phyloP scores from a whole-genome alignment of 2,797 vertebrate species.

The Margarornis squamiger region DNA sequence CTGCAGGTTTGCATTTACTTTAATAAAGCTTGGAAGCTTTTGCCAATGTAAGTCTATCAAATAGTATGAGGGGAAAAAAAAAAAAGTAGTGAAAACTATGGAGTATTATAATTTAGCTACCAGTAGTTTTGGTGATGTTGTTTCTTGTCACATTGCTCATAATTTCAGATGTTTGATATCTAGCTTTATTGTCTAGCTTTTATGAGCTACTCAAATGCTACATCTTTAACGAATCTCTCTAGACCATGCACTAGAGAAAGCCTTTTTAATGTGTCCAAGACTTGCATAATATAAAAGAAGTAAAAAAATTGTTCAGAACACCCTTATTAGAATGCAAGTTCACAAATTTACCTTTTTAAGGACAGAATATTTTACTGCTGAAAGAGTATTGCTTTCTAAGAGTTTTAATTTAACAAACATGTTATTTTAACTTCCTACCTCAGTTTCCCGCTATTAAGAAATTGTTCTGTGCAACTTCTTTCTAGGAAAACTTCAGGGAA shows the following conservation, averaged over 20 bases:
- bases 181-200: not conserved
- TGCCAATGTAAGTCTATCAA: not conserved
- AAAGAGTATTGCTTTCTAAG: not conserved
- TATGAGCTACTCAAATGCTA: slow-evolving; percentile 21
- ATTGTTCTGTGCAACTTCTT: not conserved
- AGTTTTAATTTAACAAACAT: not conserved
- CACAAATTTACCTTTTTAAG: not conserved
- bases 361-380: not conserved
- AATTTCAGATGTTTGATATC: not conserved
- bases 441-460: not conserved
- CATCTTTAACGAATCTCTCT: slow-evolving; percentile 16
- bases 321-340: not conserved
- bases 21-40: not conserved
- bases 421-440: not conserved
- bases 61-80: not conserved
- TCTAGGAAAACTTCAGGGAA: not conserved
- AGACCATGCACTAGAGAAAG: not conserved
- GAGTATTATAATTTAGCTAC: not conserved
- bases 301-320: not conserved
- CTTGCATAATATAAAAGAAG: not conserved
- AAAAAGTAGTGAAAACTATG: not conserved
- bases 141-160: not conserved
- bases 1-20: not conserved
- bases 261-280: not conserved
- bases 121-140: not conserved